Base-by-base conservation (phyloP, 2,888 invertebrate genomes). In the Rotaria sp. region DNA sequence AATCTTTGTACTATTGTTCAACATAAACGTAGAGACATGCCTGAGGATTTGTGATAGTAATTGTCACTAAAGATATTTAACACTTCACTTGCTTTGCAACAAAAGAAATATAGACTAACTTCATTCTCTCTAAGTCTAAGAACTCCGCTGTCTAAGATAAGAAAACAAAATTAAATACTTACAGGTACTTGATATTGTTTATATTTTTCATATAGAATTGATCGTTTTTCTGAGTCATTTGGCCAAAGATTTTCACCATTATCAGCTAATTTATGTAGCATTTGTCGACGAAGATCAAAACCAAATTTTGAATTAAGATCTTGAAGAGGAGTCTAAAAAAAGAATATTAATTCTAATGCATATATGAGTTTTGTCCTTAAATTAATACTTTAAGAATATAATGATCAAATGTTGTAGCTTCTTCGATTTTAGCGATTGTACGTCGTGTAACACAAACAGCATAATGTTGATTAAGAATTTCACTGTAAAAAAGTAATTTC, bases 361-460 rank as follows among this genome's bases (percentile, higher is more conserved):
- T 38, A 18, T 18, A 84, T 59, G 50, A 67, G 1, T 26, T 59
- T 50, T 87, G 45, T 45, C 18, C 35, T 55, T 88, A 5, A 67
- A 84, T 7, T n/a, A 13, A 87, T 90, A 94, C 94, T 93, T 94
- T 94, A 41, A 99, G 93, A 89, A 99, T 92, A 92, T 99, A 99
- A 91, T 95, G 94, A 92, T 99, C 99, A 89, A 99, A 95, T 18
- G 99, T 98, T 92, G 94, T 94, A 90, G 95, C 93, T 88, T 95
- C 94, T 92, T 97, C 95, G 88, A 99, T 96, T 88, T 96, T 92
- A 88, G 93, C 92, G 86, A 96, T 93, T 0, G 96, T 94, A 88
- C 96, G 93, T 87, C 94, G 93, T 15, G 99, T 99, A 0, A 97
- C 94, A 11, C 94, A 93, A 0, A 96, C 93, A 4, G 94, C 94